Base-by-base conservation (phyloP, 92 coral and sea anemone species). In the Scolanthus callimorphus region DNA sequence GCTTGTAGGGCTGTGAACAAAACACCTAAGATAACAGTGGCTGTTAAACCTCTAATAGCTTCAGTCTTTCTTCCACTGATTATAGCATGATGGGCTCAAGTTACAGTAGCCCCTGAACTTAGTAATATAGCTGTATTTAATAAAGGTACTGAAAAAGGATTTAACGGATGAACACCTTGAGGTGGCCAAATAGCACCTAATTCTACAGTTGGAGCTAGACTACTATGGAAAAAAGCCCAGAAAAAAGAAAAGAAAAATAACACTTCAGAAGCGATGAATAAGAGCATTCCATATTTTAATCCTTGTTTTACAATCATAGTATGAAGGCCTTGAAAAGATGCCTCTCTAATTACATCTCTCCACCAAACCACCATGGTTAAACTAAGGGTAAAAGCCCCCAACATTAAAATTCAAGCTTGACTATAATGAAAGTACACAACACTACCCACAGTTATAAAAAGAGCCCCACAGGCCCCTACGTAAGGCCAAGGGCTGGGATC, bases 401-500 rank as follows among this genome's bases (percentile, higher is more conserved):
- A 37, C 57, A 65, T 60, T 69, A 88, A 65, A 71, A 88, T 53
- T 71, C 80, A 74, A 63, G 70, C 57, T 57, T 82, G 75, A 59
- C 95, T 79, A 82, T 77, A 87, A 82, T 87, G 95, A 77, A 87
- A 87, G 73, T 76, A 86, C 51, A 82, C 63, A 37, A 87, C 89
- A 70, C 82, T 57, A 51, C 96, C 96, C 57, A 87, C 74, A 77
- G 96, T 86, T 30, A 86, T 68, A 67, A 77, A 80, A 72, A 78
- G 79, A 69, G 90, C 90, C 57, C 85, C 89, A 60, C 81, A 70
- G 51, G 95, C 79, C 58, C 90, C 96, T 65, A 67, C 51, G 74
- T 69, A 78, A 58, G 96, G 95, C 83, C 95, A 86, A 61, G 95
- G 95, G 61, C 85, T 76, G 56, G 90, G 90, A 74, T 86, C 95